phyloP scores from a whole-genome alignment of 2,888 invertebrate species.

The Spilosoma lubricipeda region DNA sequence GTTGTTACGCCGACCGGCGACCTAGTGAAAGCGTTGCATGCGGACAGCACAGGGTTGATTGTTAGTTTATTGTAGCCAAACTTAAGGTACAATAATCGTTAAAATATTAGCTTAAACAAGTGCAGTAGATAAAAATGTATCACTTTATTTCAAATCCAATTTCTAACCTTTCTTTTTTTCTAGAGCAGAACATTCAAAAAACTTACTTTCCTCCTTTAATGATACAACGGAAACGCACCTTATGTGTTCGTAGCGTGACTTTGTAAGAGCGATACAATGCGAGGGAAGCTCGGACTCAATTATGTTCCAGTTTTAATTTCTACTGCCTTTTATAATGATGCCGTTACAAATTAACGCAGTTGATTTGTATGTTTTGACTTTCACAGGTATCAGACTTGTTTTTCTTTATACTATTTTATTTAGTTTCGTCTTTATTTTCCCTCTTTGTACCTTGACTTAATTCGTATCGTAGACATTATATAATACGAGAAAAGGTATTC shows the following conservation, averaged over 20 bases:
- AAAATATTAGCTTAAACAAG: not conserved
- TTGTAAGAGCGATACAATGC: conserved; percentile 41
- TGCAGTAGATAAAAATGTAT: not conserved
- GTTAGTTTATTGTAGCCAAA: not conserved
- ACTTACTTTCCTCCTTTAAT: not conserved
- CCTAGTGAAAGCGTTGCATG: not conserved
- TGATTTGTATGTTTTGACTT: conserved; percentile 14
- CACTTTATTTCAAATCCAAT: not conserved
- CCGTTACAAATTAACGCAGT: conserved; percentile 29
- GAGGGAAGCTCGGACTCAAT: conserved; percentile 55
- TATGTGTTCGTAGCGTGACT: conserved; percentile 54
- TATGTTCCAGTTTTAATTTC: conserved; percentile 56
- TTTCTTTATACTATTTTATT: not conserved
- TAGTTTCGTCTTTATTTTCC: not conserved
- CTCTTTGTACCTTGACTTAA: not conserved
- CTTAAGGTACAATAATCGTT: not conserved
- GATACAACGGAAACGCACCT: conserved; percentile 46
- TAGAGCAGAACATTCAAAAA: not conserved
- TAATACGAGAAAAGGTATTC: too few species aligned
- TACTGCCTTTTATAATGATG: conserved; percentile 48
- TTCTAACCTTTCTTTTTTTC: not conserved
- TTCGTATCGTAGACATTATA: not conserved
- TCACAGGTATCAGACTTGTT: not conserved
- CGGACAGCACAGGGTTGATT: too few species aligned
- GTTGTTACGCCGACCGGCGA: not conserved